phyloP scores from a whole-genome alignment of 2,888 invertebrate genomes.

The Philereme transversata region DNA sequence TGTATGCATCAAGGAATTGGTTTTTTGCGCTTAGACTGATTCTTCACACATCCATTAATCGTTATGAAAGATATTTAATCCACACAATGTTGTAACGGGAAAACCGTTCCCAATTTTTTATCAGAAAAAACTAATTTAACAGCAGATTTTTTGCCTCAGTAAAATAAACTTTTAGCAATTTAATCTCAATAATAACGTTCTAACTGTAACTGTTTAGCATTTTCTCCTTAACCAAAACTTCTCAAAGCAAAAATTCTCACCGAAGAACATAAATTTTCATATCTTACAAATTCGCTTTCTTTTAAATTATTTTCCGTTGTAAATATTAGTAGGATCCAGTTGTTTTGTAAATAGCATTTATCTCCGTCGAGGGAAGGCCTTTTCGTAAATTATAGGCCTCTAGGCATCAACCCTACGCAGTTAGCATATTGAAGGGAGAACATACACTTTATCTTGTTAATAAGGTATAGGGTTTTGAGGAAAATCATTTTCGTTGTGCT shows the following conservation, averaged over 20 bases:
- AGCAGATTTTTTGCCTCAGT: no score
- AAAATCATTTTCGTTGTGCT: slow-evolving; percentile 17
- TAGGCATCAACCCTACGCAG: slow-evolving; percentile 30
- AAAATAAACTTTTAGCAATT: no score
- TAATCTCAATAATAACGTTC: slow-evolving; percentile 1
- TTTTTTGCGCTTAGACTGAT: no score
- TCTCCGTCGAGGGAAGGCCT: slow-evolving; percentile 28
- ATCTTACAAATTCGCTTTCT: slow-evolving; percentile 30
- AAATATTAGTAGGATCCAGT: slow-evolving; percentile 31
- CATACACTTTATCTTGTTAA: slow-evolving; percentile 32
- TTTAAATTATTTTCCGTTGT: slow-evolving; percentile 31
- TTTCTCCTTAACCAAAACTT: slow-evolving; percentile 17
- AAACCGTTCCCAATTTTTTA: no score
- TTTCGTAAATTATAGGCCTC: slow-evolving; percentile 39
- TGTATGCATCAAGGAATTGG: no score
- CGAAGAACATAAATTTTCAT: slow-evolving; percentile 27
- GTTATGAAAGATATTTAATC: no score
- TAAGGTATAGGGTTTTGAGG: slow-evolving; percentile 23
- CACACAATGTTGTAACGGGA: no score
- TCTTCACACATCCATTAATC: no score
- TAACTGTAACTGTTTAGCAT: slow-evolving; percentile 5
- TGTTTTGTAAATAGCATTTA: slow-evolving; percentile 38
- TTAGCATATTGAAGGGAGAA: slow-evolving; percentile 38
- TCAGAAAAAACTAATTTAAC: no score
- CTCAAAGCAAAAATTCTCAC: slow-evolving; percentile 18